Base-by-base conservation (phyloP, 2,888 invertebrate genomes). In the Andrena camellia region DNA sequence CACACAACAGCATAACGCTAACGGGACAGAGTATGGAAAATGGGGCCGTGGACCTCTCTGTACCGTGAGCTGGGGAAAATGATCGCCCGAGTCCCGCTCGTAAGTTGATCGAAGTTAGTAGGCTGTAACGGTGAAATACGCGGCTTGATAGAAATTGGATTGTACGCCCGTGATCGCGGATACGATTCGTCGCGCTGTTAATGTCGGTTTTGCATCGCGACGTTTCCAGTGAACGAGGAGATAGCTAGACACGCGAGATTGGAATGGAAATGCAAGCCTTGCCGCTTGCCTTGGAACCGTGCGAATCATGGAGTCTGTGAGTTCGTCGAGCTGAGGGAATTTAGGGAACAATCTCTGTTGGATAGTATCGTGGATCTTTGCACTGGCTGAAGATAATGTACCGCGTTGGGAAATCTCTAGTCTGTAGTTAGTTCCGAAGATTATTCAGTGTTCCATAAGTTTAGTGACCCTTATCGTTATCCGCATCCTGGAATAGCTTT, bases 1-100 rank as follows among this genome's bases (percentile, higher is more conserved):
- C 80, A 84, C 81, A 80, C 85, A 83, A 68, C 78, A 64, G 84
- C 78, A 80, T 81, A 85, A 83, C 86, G 64, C 35, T 59, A 73
- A 76, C 79, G 70, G 64, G 62, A 81, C 64, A 63, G 54, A 31
- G 72, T 62, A 81, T 84, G 77, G 86, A 84, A 80, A 86, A 82
- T 71, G 80, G 79, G 71, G n/a, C 48, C 20, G 68, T 17, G 48
- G 10, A 8, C 20, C 52, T 52, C 35, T n/a, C 23, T 60, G 7
- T 8, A 13, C 35, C 42, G 8, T 17, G 10, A 13, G 10, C 2
- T 2, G 10, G 7, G 72, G 78, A 75, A 80, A 79, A 83, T 77
- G 72, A 81, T 63, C 59, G 50, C 2, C 33, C 23, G 13, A 73
- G 52, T 57, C 57, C 48, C 52, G 42, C 67, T 74, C 81, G 77